A percentile compares a stretch with the other conserved stretches of the same genome.
Evolutionary conservation across 2,797 vertebrate species (phyloP).

Genomic region (Myotis daubentonii): DNA sequence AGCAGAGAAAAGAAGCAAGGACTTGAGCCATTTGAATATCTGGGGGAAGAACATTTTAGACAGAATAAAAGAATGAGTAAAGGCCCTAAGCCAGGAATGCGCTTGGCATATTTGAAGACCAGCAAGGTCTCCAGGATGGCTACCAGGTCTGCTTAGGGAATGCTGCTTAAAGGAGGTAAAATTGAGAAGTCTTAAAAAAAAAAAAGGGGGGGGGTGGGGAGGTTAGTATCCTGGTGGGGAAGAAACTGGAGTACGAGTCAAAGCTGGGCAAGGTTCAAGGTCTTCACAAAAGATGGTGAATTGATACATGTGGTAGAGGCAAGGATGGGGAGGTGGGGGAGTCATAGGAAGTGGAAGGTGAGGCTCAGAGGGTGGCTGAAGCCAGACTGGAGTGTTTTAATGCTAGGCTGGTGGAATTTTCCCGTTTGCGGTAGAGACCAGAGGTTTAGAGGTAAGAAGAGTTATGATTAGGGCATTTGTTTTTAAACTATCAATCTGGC

Average conservation of each 20-base stretch:
- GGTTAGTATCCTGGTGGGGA: neutral
- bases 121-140: neutral
- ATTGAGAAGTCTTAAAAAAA: slow-evolving; percentile 14
- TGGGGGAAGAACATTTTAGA: neutral
- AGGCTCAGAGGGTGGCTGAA: neutral
- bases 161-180: neutral
- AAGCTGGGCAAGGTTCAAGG: neutral
- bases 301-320: neutral
- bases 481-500: neutral
- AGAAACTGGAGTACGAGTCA: neutral
- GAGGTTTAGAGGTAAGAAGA: neutral
- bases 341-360: neutral
- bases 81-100: neutral
- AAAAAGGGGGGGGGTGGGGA: neutral
- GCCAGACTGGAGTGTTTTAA: neutral
- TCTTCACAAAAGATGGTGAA: neutral
- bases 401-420: neutral
- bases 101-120: neutral
- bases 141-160: neutral
- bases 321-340: neutral
- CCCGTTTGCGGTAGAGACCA: neutral
- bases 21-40: neutral
- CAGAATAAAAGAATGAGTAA: neutral
- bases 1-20: neutral
- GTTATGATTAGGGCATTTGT: neutral